phyloP scores from a whole-genome alignment of 2,888 invertebrate species.

The Folsomia candida region DNA sequence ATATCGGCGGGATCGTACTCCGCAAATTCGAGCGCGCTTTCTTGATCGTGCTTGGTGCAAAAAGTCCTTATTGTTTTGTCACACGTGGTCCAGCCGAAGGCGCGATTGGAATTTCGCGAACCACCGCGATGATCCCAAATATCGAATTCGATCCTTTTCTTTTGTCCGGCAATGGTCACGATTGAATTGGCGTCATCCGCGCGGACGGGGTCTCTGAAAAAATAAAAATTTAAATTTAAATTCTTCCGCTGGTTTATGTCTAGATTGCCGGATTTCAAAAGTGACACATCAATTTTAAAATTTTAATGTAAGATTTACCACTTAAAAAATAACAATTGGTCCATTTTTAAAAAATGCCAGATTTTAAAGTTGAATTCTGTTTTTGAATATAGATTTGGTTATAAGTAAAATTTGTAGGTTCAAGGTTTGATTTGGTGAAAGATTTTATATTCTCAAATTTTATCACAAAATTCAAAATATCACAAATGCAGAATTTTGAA shows the following conservation, averaged over 20 bases:
- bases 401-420: too few species aligned
- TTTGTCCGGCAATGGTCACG: neutral
- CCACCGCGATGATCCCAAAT: constrained; percentile 6
- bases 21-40: neutral
- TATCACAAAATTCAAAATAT: too few species aligned
- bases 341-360: too few species aligned
- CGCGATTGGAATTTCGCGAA: constrained; percentile 1
- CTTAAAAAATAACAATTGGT: too few species aligned
- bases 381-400: too few species aligned
- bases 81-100: neutral
- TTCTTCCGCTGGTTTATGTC: neutral
- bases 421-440: too few species aligned
- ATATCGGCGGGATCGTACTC: neutral
- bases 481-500: too few species aligned
- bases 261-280: too few species aligned
- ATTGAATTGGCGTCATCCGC: neutral
- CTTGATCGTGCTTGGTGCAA: neutral
- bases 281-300: too few species aligned
- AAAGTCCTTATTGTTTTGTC: neutral
- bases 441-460: too few species aligned
- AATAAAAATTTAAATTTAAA: neutral
- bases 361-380: too few species aligned
- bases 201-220: neutral
- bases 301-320: too few species aligned
- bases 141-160: neutral